Evolutionary conservation across 2,888 invertebrate genomes (phyloP), one percentile per base, ranked within the genome.

Genomic region (Lycophotia porphyrea): DNA sequence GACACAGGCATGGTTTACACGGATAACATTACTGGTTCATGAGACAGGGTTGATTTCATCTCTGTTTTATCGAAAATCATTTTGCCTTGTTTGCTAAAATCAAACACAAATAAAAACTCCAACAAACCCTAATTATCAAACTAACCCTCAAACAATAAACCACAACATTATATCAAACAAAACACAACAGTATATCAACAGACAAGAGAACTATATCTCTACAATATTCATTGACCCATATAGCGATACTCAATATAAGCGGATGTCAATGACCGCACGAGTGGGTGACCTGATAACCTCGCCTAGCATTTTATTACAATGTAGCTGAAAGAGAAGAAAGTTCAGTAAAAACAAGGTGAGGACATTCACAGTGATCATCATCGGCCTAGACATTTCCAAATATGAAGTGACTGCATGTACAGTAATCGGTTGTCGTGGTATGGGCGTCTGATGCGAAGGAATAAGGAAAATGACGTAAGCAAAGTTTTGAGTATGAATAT

Each of bases 201-300:
- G 44, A 55, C 55, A 61, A 55, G 44, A 71, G 74, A 55, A 49
- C 49, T 69, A 73, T 66, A 79, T 74, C 84, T 71, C 64, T 76
- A 73, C 79, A 78, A 63, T 78, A 78, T 72, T 82, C 83, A 86
- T 87, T 89, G 89, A 88, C 89, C 89, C 74, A 84, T 81, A 89
- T 87, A 77, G 67, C 69, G 72, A 42, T 73, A 88, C 87, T 84
- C 79, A 84, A 84, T 89, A 84, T 77, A 81, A 83, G 80, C 81
- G 70, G 82, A 86, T 80, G 89, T 87, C 89, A 83, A 85, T 82
- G 88, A 72, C 82, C 87, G 84, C 75, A 76, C 65, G 65, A 80
- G 78, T 55, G 65, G 81, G 65, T 78, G 82, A 88, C 85, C 87
- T 75, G 68, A 60, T 88, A 74, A 87, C 81, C 87, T 80, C 74